Percentiles rank a stretch among this genome's conserved stretches.
Conservation (phyloP, 2,113 vertebrate species). For the Plectropomus leopardus region DNA sequence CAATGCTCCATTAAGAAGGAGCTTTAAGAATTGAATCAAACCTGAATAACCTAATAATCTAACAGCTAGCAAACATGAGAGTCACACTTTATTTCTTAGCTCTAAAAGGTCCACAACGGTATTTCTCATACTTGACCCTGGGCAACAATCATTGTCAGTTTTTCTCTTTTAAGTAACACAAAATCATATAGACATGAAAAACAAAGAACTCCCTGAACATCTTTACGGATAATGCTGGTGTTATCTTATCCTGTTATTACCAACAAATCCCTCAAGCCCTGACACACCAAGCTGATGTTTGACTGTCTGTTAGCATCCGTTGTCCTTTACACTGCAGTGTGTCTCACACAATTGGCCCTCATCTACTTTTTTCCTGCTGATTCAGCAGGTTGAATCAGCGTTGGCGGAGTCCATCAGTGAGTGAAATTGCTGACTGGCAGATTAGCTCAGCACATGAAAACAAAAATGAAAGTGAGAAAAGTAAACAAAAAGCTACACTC, state of each 20-base stretch:
- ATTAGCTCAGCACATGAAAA: no score
- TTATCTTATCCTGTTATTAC: slow-evolving; percentile 22
- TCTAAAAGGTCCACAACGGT: slow-evolving; percentile 34
- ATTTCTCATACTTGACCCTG: slow-evolving; percentile 57
- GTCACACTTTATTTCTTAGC: slow-evolving; percentile 65
- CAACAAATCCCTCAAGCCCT: slow-evolving; percentile 25
- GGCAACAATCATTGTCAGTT: slow-evolving; percentile 27
- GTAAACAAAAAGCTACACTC: no score
- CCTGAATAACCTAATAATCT: slow-evolving; percentile 90
- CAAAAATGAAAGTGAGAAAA: no score
- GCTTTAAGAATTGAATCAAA: slow-evolving; percentile 87
- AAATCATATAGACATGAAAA: slow-evolving; percentile 1
- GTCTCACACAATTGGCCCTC: no score
- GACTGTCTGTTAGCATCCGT: no score
- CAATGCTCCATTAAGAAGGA: slow-evolving; percentile 74
- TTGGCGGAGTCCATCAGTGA: no score
- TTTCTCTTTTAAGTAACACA: slow-evolving; percentile 7
- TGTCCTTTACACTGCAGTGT: no score
- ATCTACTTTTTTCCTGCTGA: no score
- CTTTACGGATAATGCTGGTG: slow-evolving; percentile 10
- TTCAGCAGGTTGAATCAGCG: no score
- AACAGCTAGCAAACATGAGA: slow-evolving; percentile 75
- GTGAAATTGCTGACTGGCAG: no score
- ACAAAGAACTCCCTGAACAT: slow-evolving; percentile 19
- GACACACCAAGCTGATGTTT: no score